Evolutionary conservation across 2,888 invertebrate species (phyloP).

Genomic region (Eupithecia subfuscata): DNA sequence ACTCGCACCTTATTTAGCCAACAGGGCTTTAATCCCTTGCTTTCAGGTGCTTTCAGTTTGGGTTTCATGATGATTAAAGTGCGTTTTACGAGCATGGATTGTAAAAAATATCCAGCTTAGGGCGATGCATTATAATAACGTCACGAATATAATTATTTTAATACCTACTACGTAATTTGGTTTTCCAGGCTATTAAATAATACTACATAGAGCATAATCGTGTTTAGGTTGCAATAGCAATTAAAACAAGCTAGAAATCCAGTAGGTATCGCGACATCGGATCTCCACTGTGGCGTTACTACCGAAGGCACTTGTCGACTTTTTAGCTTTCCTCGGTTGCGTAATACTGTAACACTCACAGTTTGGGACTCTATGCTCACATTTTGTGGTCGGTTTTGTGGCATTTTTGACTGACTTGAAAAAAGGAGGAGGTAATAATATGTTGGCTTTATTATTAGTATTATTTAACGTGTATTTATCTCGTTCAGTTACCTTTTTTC

Average conservation of each 20-base stretch:
- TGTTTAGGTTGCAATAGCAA: background rate
- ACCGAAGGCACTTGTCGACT: conserved; percentile 51
- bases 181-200: background rate
- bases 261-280: conserved; percentile 17
- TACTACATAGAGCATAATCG: background rate
- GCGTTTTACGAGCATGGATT: background rate
- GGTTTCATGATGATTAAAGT: background rate
- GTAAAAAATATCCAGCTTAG: background rate
- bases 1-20: too few relatives aligned
- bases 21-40: background rate
- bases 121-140: background rate
- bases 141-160: background rate
- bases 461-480: too few relatives aligned
- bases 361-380: conserved; percentile 49
- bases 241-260: conserved; percentile 9
- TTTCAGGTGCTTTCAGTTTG: background rate
- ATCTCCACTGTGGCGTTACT: conserved; percentile 43
- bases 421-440: too few relatives aligned
- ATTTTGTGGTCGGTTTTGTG: conserved; percentile 34
- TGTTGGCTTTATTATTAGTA: too few relatives aligned
- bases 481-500: too few relatives aligned
- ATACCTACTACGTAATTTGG: background rate
- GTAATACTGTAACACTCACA: conserved; percentile 58
- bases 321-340: conserved; percentile 63
- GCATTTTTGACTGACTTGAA: background rate